A percentile compares a stretch with the other conserved stretches of the same genome.
Conservation (phyloP, 2,113 vertebrate species). For the Sardina pilchardus region DNA sequence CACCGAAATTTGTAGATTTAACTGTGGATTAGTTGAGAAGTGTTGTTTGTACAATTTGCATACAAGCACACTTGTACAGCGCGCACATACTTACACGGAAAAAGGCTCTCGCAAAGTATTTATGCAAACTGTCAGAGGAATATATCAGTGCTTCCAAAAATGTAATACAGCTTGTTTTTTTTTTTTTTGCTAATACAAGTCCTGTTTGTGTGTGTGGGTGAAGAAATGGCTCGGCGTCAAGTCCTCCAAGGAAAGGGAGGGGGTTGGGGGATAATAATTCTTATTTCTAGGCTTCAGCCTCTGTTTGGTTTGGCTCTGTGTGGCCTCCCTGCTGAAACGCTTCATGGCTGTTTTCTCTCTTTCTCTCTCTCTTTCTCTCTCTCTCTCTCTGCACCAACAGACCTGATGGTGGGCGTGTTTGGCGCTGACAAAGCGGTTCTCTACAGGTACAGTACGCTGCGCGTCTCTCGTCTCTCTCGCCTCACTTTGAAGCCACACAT, state of each 20-base stretch:
- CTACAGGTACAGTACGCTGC: slow-evolving; percentile 79
- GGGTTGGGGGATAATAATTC: background rate
- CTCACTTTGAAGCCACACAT: slow-evolving; percentile 34
- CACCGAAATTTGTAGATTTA: background rate
- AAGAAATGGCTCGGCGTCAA: background rate
- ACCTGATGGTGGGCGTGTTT: slow-evolving; percentile 93
- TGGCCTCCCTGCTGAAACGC: background rate
- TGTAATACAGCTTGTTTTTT: background rate
- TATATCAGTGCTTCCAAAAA: background rate
- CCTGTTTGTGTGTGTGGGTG: slow-evolving; percentile 22
- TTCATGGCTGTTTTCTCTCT: background rate
- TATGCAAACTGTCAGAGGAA: background rate
- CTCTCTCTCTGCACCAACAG: slow-evolving; percentile 64
- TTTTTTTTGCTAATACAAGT: background rate
- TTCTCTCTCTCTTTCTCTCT: slow-evolving; percentile 3
- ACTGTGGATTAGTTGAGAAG: background rate
- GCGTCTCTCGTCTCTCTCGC: background rate
- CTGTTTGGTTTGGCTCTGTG: background rate
- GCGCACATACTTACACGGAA: background rate
- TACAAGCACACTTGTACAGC: background rate
- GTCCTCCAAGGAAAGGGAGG: background rate
- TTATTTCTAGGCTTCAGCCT: background rate
- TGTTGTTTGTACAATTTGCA: background rate
- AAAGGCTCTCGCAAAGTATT: background rate
- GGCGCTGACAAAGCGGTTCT: slow-evolving; percentile 91